These are phyloP conservation scores for Neoseiulus cucumeris DNA, from an alignment of 1,140 invertebrate genomes.

Conservation along the genomic window DNA sequence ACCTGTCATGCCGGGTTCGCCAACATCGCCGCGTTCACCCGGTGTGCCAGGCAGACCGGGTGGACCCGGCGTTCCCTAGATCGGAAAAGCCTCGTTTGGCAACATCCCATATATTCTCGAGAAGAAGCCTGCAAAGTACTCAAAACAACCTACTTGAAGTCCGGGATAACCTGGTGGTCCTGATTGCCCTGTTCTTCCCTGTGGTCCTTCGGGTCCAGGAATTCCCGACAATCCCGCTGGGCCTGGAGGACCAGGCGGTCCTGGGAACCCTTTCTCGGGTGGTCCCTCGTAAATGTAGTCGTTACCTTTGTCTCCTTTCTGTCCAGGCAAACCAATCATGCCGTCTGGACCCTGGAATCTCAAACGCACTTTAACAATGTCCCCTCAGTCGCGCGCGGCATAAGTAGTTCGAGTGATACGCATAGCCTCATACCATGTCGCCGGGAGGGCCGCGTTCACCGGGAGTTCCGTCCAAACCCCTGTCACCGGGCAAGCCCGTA, in stretches of 20 bases:
- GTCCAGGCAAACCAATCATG: not conserved
- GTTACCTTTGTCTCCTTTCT: not conserved
- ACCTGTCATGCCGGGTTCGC: not conserved
- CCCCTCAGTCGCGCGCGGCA: not conserved
- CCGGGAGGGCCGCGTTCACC: conserved; percentile 40
- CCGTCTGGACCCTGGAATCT: not conserved
- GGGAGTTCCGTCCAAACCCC: conserved; percentile 38
- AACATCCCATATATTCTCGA: no score
- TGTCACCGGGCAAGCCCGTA: conserved; percentile 30
- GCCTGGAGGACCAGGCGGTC: conserved; percentile 15
- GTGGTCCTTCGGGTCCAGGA: not conserved
- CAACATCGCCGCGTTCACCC: not conserved
- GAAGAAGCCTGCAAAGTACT: no score
- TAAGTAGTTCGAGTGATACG: no score
- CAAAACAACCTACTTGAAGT: not conserved
- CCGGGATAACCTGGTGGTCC: not conserved
- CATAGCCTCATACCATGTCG: conserved; percentile 10
- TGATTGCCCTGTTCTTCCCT: not conserved
- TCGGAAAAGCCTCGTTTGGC: no score
- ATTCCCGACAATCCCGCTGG: not conserved
- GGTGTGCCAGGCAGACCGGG: not conserved
- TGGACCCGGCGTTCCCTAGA: not conserved
- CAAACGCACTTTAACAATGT: not conserved
- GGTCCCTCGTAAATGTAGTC: conserved; percentile 3
- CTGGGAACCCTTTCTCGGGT: conserved; percentile 15